Conservation (phyloP, 2,797 vertebrate species). For the Rhincodon typus region DNA sequence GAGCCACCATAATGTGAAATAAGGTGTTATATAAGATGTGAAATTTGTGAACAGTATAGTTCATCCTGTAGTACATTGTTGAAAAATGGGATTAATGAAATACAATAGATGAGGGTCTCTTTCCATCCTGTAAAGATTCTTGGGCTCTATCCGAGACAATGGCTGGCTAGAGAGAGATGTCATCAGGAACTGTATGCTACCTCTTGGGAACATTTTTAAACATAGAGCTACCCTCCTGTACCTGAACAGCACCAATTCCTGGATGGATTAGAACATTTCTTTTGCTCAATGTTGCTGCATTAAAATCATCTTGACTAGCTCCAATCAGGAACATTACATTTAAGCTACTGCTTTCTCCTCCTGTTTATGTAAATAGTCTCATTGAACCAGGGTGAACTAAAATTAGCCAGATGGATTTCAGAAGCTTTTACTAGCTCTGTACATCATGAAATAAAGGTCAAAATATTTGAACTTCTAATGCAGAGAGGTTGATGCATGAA, state of each 20-base stretch:
- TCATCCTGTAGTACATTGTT: background rate
- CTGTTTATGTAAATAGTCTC: background rate
- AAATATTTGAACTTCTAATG: no score
- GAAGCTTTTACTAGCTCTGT: background rate
- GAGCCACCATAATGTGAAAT: no score
- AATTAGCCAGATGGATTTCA: background rate
- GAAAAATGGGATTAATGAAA: no score
- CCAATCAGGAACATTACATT: background rate
- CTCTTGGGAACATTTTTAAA: background rate
- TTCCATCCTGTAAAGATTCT: no score
- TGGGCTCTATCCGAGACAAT: background rate
- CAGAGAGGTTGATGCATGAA: no score
- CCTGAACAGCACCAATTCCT: background rate
- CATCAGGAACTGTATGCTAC: background rate
- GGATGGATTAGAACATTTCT: background rate
- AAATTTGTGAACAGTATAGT: background rate
- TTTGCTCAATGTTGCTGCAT: background rate
- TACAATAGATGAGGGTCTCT: no score
- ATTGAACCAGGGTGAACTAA: background rate
- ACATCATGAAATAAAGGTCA: background rate
- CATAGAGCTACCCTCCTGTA: background rate
- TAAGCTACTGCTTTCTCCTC: background rate
- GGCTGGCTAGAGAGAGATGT: background rate
- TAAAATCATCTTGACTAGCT: background rate
- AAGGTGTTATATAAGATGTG: background rate